Evolutionary conservation across 2,113 vertebrate species (phyloP).

Genomic region (Rhizomys pruinosus): DNA sequence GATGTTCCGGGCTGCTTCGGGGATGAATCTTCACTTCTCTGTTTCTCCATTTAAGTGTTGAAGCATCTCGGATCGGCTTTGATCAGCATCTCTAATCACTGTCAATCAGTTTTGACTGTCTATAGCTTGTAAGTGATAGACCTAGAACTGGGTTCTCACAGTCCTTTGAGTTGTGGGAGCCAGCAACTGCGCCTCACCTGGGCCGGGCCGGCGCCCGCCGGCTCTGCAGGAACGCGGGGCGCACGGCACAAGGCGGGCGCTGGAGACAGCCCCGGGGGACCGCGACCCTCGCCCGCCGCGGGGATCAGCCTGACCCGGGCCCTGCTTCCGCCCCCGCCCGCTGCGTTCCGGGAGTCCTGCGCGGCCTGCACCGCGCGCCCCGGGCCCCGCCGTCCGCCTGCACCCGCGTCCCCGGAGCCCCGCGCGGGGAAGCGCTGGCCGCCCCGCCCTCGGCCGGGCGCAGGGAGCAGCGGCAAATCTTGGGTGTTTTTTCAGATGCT

Average conservation of each 20-base stretch:
- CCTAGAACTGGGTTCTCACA: not conserved
- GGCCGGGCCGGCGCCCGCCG: conserved; percentile 40
- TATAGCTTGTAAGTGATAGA: not conserved
- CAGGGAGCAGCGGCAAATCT: not conserved
- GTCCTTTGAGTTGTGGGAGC: not conserved
- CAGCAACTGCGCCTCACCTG: not conserved
- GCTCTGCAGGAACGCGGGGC: not conserved
- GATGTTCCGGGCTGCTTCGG: fast-evolving
- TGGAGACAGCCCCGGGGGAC: not conserved
- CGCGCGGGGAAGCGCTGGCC: not conserved
- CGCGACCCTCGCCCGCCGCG: not conserved
- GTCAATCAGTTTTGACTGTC: not conserved
- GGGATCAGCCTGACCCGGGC: conserved; percentile 36
- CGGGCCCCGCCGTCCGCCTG: conserved; percentile 27
- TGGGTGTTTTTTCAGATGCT: too few species aligned
- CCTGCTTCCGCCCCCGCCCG: not conserved
- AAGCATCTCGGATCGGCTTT: not conserved
- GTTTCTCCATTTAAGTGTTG: fast-evolving
- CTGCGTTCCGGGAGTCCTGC: not conserved
- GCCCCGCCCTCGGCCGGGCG: conserved; percentile 41
- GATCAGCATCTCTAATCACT: too few species aligned
- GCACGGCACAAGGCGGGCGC: not conserved
- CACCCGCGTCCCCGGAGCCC: not conserved
- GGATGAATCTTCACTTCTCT: not conserved
- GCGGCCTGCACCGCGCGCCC: conserved; percentile 14